A percentile compares a stretch with the other conserved stretches of the same genome.
These are phyloP conservation scores for Charadrius vociferus DNA, from an alignment of 2,113 vertebrate species.

Conservation along the genomic window DNA sequence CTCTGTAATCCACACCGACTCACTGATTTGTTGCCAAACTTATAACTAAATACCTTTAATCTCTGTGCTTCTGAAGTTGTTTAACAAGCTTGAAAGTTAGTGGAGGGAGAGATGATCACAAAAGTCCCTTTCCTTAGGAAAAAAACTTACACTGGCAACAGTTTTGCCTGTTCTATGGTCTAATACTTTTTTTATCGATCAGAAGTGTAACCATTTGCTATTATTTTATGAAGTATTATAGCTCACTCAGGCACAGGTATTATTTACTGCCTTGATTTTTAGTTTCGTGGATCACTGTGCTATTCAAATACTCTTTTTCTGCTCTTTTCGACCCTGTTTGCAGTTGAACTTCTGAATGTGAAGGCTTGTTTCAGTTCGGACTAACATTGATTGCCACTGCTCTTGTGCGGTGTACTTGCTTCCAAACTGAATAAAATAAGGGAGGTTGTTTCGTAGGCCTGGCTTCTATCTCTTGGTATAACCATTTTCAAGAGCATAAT, in stretches of 20 bases:
- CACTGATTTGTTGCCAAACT: not conserved
- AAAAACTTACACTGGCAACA: not conserved
- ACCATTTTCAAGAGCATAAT: not conserved
- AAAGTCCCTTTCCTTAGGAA: not conserved
- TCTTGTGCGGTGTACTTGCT: not conserved
- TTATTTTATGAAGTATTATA: not conserved
- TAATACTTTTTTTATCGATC: not conserved
- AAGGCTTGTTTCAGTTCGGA: not conserved
- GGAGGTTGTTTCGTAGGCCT: not conserved
- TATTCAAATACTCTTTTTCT: not conserved
- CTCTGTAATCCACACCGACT: not conserved
- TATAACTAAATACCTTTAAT: not conserved
- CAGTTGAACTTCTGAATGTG: not conserved
- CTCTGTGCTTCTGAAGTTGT: not conserved
- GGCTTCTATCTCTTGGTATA: not conserved
- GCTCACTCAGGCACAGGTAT: not conserved
- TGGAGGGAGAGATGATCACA: not conserved
- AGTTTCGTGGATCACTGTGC: not conserved
- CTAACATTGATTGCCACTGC: not conserved
- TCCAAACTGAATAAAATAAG: not conserved
- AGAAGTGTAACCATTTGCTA: not conserved
- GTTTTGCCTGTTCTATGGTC: not conserved
- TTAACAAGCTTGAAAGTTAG: not conserved
- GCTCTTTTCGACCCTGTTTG: not conserved
- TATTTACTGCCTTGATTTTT: not conserved